phyloP scores from a whole-genome alignment of 2,797 vertebrate species.

The Urophycis tenuis region DNA sequence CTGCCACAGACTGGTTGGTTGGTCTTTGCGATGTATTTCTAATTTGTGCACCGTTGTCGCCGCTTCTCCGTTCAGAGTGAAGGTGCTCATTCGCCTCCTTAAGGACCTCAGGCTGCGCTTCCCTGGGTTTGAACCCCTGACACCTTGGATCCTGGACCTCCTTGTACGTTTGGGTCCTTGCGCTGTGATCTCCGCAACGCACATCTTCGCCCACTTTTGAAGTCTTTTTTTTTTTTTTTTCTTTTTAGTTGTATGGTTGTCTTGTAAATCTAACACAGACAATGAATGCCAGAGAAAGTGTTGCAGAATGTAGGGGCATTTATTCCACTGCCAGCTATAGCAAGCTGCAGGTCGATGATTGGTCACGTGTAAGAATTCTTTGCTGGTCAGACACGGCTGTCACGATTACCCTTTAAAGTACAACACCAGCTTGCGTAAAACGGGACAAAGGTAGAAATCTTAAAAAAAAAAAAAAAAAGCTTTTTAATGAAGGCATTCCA shows the following conservation, averaged over 20 bases:
- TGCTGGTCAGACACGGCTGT: neutral
- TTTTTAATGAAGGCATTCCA: too few relatives aligned
- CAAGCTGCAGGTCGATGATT: neutral
- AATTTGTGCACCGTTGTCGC: neutral
- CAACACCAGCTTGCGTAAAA: neutral
- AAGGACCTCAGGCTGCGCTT: constrained; percentile 86
- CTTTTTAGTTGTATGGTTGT: neutral
- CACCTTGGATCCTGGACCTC: constrained; percentile 93
- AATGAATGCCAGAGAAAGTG: neutral
- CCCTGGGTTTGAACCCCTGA: constrained; percentile 91
- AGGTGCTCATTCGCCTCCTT: constrained; percentile 89
- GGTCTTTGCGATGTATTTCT: neutral
- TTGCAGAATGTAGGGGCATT: neutral
- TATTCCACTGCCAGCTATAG: neutral
- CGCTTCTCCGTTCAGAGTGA: constrained; percentile 74
- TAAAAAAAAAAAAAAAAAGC: too few relatives aligned
- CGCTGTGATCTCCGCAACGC: neutral
- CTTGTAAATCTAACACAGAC: neutral
- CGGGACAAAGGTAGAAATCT: neutral
- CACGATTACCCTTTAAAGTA: neutral
- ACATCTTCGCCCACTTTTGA: neutral
- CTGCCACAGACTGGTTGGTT: neutral
- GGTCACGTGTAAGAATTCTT: neutral
- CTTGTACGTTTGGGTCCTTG: constrained; percentile 66
- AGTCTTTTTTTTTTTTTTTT: neutral